phyloP scores from a whole-genome alignment of 2,113 vertebrate species.

The Anolis carolinensis region DNA sequence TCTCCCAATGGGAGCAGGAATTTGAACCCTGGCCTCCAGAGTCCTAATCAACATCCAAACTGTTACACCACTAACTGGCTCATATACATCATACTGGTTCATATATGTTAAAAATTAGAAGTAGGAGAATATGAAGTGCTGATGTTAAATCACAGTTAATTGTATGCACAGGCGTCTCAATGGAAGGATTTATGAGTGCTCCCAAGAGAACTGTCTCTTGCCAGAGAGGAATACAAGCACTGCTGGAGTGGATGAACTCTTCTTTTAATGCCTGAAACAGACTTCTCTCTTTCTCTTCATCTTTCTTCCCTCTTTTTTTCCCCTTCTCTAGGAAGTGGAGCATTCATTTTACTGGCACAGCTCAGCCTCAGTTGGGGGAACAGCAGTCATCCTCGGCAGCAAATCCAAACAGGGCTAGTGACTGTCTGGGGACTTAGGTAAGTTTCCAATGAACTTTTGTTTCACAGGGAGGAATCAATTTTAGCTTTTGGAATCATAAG shows the following conservation, averaged over 20 bases:
- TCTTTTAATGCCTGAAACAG: not conserved
- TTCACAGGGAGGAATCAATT: not conserved
- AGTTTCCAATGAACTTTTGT: conserved; percentile 11
- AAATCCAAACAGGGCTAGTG: conserved; percentile 78
- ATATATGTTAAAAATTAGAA: not conserved
- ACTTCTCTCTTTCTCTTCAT: not conserved
- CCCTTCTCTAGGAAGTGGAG: conserved; percentile 72
- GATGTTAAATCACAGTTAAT: not conserved
- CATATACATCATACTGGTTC: too few species aligned
- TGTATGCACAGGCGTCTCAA: not conserved
- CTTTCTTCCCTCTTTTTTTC: too few species aligned
- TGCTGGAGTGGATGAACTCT: not conserved
- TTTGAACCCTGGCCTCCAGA: too few species aligned
- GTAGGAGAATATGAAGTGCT: not conserved
- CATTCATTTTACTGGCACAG: conserved; percentile 80
- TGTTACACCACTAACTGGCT: too few species aligned
- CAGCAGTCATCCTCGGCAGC: conserved; percentile 72
- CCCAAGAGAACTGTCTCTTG: not conserved
- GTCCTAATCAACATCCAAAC: too few species aligned
- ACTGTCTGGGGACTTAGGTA: conserved; percentile 81
- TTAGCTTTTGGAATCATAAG: not conserved
- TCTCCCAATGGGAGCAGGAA: too few species aligned
- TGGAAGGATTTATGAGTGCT: not conserved
- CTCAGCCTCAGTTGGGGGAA: conserved; percentile 80
- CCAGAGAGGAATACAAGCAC: not conserved